Conservation (phyloP, 2,113 vertebrate genomes). For the Pithys albifrons region DNA sequence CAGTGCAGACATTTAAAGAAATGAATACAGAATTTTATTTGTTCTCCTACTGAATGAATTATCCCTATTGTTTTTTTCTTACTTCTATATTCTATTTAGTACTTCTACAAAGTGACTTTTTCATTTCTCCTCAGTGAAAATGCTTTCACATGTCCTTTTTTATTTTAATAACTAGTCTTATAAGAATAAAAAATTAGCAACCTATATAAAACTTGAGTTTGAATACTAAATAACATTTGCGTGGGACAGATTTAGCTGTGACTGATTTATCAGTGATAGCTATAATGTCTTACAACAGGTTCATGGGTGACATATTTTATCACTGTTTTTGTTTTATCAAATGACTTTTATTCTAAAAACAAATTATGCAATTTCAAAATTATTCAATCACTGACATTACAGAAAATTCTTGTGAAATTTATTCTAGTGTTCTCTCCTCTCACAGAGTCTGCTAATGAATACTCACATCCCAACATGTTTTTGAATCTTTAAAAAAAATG, state of each 20-base stretch:
- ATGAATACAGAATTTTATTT: constrained; percentile 29
- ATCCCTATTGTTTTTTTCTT: not conserved
- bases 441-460: not conserved
- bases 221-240: not conserved
- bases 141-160: not conserved
- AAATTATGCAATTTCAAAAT: not conserved
- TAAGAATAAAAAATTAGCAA: not conserved
- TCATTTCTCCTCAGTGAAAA: not conserved
- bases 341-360: not conserved
- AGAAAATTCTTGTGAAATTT: not conserved
- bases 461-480: not conserved
- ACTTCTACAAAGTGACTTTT: not conserved
- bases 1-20: constrained; percentile 30
- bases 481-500: constrained; percentile 29
- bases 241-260: not conserved
- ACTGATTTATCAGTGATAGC: not conserved
- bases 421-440: not conserved
- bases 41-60: not conserved
- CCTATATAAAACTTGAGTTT: not conserved
- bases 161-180: not conserved
- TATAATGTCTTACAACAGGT: not conserved
- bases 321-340: not conserved
- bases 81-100: not conserved
- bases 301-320: not conserved
- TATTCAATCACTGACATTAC: not conserved